Conservation (phyloP, 2,113 vertebrate species). For the Bubalus kerabau region DNA sequence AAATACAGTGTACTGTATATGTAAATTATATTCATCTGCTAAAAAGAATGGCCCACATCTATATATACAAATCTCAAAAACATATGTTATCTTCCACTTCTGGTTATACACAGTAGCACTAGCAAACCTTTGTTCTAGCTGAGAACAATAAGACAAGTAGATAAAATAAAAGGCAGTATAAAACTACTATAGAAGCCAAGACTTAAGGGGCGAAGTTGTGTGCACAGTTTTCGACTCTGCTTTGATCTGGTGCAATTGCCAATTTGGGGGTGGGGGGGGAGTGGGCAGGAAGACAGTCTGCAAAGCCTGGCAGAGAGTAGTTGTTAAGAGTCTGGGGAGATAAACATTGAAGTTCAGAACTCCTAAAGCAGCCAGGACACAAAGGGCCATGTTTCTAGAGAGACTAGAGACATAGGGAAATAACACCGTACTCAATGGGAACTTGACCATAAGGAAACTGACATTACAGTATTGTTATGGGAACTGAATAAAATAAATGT, state of each 20-base stretch:
- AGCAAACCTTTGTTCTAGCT: not conserved
- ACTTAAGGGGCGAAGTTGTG: not conserved
- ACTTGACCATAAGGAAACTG: not conserved
- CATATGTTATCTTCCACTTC: slow-evolving; percentile 25
- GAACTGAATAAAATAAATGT: not conserved
- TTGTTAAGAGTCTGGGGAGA: not conserved
- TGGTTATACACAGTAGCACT: not conserved
- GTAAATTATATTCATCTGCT: slow-evolving; percentile 40
- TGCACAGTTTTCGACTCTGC: not conserved
- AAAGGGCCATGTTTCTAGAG: not conserved
- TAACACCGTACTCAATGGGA: fast-evolving
- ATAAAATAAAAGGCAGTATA: not conserved
- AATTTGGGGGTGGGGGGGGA: not conserved
- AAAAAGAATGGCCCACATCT: slow-evolving; percentile 2
- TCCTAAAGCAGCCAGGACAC: not conserved
- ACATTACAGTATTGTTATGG: not conserved
- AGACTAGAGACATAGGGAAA: not conserved
- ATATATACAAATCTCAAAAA: slow-evolving; percentile 37
- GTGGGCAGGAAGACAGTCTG: not conserved
- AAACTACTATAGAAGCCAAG: not conserved
- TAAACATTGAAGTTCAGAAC: not conserved
- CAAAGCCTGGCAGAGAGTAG: not conserved
- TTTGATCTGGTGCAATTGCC: not conserved
- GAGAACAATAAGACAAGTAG: not conserved
- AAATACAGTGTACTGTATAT: not conserved